These are phyloP conservation scores for Luperina testacea DNA, from an alignment of 2,888 invertebrate genomes.

Conservation along the genomic window DNA sequence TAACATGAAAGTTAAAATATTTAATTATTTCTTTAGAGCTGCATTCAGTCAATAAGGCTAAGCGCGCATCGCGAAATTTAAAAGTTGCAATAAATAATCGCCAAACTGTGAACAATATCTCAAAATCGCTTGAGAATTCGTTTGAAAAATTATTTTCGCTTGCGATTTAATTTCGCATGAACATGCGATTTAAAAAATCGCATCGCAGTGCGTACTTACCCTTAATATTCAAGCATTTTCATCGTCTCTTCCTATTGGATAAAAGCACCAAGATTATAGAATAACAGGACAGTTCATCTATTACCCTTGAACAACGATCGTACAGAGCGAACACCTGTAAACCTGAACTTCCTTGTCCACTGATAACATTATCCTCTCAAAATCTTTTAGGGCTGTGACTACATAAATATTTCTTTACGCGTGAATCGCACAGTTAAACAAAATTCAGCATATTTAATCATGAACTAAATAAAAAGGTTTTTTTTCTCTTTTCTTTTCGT, in stretches of 20 bases:
- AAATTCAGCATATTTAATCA: neutral
- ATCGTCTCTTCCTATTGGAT: neutral
- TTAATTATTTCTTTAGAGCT: neutral
- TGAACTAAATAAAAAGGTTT: neutral
- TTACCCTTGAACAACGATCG: constrained; percentile 8
- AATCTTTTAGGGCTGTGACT: constrained; percentile 31
- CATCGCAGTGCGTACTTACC: too few relatives aligned
- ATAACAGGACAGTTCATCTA: constrained; percentile 19
- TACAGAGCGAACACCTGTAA: constrained; percentile 39
- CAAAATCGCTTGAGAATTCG: too few relatives aligned
- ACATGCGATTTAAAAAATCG: too few relatives aligned
- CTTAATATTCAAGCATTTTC: neutral
- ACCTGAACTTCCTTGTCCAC: constrained; percentile 49
- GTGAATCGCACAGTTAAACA: neutral
- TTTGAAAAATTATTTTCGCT: too few relatives aligned
- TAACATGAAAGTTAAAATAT: neutral
- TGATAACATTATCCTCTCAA: constrained; percentile 46
- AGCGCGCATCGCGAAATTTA: too few relatives aligned
- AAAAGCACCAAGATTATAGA: constrained; percentile 27
- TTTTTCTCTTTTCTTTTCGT: neutral
- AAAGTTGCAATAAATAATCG: too few relatives aligned
- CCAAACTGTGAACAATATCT: too few relatives aligned
- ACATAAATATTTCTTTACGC: neutral
- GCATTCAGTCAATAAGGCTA: neutral
- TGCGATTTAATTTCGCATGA: too few relatives aligned